Evolutionary conservation across 2,797 vertebrate species (phyloP).

Genomic region (Rhinichthys osculus): DNA sequence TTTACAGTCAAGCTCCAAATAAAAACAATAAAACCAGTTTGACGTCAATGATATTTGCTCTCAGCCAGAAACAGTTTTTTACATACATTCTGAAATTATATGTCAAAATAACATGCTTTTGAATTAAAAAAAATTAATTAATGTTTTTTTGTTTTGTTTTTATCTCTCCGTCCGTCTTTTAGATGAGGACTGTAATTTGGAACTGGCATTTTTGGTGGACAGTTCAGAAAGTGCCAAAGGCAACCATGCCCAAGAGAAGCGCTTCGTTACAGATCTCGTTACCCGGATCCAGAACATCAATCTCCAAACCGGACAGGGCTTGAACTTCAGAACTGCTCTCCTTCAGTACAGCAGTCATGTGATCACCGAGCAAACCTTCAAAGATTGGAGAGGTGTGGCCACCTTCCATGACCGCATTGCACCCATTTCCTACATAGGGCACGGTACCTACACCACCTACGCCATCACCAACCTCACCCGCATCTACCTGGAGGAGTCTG

Average conservation of each 20-base stretch:
- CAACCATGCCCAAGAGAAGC: constrained; percentile 88
- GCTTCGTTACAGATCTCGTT: constrained; percentile 80
- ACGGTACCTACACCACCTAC: constrained; percentile 90
- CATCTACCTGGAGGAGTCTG: constrained; percentile 86
- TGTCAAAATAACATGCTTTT: neutral
- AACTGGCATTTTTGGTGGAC: constrained; percentile 89
- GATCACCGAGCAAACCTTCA: constrained; percentile 85
- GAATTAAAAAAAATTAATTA: too few species aligned
- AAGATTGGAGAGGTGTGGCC: constrained; percentile 82
- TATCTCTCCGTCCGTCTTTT: constrained; percentile 34
- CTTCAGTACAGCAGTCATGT: constrained; percentile 93
- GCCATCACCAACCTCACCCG: constrained; percentile 92
- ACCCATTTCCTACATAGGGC: constrained; percentile 85
- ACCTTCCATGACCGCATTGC: constrained; percentile 81
- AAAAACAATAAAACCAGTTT: neutral
- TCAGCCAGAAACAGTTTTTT: neutral
- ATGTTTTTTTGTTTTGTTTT: neutral
- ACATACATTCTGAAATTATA: neutral
- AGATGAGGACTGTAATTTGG: constrained; percentile 84
- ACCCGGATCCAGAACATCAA: constrained; percentile 79
- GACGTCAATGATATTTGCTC: neutral
- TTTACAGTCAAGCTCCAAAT: neutral
- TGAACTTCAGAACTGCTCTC: constrained; percentile 83
- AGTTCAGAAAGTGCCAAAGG: constrained; percentile 91
- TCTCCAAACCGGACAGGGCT: constrained; percentile 78